phyloP scores from a whole-genome alignment of 92 coral and sea anemone species.

The Phymanthus crucifer region DNA sequence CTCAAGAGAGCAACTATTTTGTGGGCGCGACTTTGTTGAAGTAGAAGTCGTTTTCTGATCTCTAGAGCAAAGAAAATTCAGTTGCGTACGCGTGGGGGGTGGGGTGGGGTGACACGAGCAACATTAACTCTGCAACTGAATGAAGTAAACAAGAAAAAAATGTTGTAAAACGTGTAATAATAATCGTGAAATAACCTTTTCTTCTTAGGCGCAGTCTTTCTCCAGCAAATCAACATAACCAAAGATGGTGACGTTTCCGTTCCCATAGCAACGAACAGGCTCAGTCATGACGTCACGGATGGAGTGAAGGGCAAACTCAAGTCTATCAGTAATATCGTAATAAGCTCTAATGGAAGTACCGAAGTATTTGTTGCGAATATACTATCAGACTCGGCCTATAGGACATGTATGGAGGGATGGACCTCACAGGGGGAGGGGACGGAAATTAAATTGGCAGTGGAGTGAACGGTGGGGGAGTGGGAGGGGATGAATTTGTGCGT shows the following conservation, averaged over 20 bases:
- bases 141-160: too few species aligned
- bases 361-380: slow-evolving; percentile 64
- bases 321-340: slow-evolving; percentile 66
- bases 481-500: not conserved
- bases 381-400: slow-evolving; percentile 46
- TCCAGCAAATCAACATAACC: slow-evolving; percentile 49
- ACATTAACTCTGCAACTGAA: too few species aligned
- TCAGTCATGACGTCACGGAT: slow-evolving; percentile 79
- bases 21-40: too few species aligned
- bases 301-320: slow-evolving; percentile 74
- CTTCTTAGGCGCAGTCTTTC: slow-evolving; percentile 57
- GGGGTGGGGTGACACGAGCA: too few species aligned
- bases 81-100: too few species aligned
- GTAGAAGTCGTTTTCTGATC: too few species aligned
- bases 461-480: not conserved
- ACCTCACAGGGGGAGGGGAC: slow-evolving; percentile 33
- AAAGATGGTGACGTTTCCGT: slow-evolving; percentile 51
- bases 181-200: not conserved
- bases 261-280: slow-evolving; percentile 70
- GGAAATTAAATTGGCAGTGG: slow-evolving; percentile 15
- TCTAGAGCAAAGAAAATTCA: too few species aligned
- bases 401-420: slow-evolving; percentile 55
- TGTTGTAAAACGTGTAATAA: not conserved
- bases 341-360: slow-evolving; percentile 49
- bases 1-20: too few species aligned